Base-by-base conservation (phyloP, 2,888 invertebrate genomes). In the Sesia bembeciformis region DNA sequence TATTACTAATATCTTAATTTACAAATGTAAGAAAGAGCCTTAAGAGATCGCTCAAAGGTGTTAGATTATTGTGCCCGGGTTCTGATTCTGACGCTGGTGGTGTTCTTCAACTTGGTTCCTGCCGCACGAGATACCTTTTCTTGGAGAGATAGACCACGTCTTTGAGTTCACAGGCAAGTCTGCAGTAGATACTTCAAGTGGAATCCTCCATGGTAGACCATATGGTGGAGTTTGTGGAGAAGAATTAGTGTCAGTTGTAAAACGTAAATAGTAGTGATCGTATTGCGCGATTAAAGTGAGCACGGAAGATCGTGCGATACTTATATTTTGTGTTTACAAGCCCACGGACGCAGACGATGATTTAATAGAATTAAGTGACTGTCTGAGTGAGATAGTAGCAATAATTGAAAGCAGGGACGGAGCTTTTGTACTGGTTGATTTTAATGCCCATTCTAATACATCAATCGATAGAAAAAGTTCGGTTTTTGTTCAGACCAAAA, bases 141-240 rank as follows among this genome's bases (percentile, higher is more conserved):
- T 58, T 4, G 54, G 50, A 42, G 52, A 39, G 6, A 50, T 56
- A 4, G 7, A 41, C 7, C 5, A 43, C n/a, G 52, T 52, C 39
- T 56, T 58, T 42, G 38, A 53, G 38, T 54, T 52, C 52, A 54
- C 58, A 1, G 57, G 53, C 6, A 55, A 52, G 7, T 57, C 55
- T 2, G 53, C 55, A 4, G 43, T 57, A 40, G 56, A 58, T 23
- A 40, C 51, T 3, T 40, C 54, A 4, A 39, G 51, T 6, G 55
- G 58, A 7, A 40, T 53, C 38, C 43, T 56, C 4, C 38, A 40
- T 7, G 57, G 57, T 7, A 40, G 57, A 39, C 54, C 54, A 8
- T 23, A 57, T 40, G 58, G 58, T 40, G 58, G 58, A 8, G 58
- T 39, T 39, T 59, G 51, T 57, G 57, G 54, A 7, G 57, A 5